Percentiles rank a stretch among this genome's conserved stretches.
These are phyloP conservation scores for Bos javanicus DNA, from an alignment of 2,113 vertebrate species.

Conservation along the genomic window DNA sequence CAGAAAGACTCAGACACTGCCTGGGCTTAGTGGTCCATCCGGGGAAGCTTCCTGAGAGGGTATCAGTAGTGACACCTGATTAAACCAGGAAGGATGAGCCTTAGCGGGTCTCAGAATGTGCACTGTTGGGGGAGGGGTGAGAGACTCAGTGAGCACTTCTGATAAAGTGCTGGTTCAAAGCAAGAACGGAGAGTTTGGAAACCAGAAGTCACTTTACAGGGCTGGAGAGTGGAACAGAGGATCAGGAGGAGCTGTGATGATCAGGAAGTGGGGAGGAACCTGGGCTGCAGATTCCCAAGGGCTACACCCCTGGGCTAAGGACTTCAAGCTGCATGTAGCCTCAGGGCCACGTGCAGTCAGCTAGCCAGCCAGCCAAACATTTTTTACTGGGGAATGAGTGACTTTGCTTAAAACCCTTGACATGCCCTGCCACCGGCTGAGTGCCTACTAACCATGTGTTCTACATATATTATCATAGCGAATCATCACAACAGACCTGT, in stretches of 20 bases:
- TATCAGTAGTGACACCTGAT: background rate
- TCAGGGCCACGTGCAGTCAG: background rate
- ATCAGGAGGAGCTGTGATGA: background rate
- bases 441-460: background rate
- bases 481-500: background rate
- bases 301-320: no score
- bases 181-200: background rate
- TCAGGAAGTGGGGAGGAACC: background rate
- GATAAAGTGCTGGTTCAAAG: background rate
- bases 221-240: background rate
- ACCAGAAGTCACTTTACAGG: background rate
- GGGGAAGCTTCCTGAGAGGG: background rate
- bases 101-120: background rate
- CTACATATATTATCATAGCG: background rate
- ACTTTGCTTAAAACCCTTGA: slow-evolving; percentile 10
- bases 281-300: background rate
- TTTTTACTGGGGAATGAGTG: background rate
- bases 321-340: background rate
- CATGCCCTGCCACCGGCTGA: background rate
- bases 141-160: background rate
- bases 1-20: background rate
- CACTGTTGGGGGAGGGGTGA: background rate
- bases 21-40: fast-evolving
- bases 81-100: background rate
- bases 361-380: background rate